Conservation (phyloP, 2,113 vertebrate genomes). For the Grammomys surdaster region DNA sequence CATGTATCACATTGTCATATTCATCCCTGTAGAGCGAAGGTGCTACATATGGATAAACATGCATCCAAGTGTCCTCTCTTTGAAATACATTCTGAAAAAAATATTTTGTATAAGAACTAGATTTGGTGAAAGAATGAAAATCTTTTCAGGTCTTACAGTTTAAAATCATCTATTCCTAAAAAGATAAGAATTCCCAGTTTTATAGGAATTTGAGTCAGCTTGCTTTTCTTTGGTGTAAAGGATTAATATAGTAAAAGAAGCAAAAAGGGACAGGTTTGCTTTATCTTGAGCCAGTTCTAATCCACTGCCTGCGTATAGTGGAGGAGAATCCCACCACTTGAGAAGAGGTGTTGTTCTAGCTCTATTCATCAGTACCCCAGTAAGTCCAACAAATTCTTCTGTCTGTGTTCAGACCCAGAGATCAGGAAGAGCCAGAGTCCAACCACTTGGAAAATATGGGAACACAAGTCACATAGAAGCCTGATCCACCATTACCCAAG, state of each 20-base stretch:
- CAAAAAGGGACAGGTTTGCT: neutral
- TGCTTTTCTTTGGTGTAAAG: neutral
- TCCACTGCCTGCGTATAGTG: accelerated
- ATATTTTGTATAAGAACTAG: neutral
- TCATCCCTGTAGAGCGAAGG: neutral
- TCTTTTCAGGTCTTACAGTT: neutral
- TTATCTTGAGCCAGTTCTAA: accelerated
- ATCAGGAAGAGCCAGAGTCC: neutral
- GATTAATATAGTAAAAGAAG: neutral
- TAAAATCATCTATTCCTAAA: neutral
- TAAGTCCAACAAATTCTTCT: neutral
- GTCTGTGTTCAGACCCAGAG: neutral
- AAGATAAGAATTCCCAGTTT: neutral
- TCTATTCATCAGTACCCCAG: accelerated
- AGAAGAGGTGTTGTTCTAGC: too few species aligned
- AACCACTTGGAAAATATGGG: neutral
- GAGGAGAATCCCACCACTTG: accelerated
- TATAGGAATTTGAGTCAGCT: neutral
- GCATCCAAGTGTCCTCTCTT: neutral
- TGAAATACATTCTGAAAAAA: neutral
- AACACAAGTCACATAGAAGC: neutral
- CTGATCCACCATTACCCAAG: neutral
- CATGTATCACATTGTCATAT: neutral
- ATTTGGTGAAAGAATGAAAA: neutral
- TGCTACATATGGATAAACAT: neutral